These are phyloP conservation scores for Lepus americanus DNA, from an alignment of 2,113 vertebrate genomes.

Conservation along the genomic window DNA sequence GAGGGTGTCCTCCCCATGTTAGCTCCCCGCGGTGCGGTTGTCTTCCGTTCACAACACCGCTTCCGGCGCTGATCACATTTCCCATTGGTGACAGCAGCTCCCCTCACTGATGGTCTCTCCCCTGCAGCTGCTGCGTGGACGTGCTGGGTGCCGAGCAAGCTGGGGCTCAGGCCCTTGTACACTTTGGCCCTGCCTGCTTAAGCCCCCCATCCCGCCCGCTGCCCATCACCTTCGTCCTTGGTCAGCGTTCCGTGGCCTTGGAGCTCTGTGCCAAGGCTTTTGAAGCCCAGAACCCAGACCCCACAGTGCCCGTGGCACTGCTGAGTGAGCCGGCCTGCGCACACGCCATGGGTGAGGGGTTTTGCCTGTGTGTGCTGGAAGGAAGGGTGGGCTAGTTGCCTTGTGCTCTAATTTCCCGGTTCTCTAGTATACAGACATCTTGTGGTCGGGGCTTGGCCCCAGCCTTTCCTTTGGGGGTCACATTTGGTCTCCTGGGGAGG, in stretches of 20 bases:
- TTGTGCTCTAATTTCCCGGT: background rate
- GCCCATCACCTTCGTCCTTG: conserved; percentile 93
- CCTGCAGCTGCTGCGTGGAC: conserved; percentile 96
- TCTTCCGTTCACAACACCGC: background rate
- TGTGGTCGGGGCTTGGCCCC: background rate
- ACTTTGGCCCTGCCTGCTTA: conserved; percentile 94
- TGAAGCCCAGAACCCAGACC: conserved; percentile 88
- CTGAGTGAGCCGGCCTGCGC: conserved; percentile 92
- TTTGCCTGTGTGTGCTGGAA: background rate
- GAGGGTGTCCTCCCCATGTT: background rate
- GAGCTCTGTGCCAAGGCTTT: conserved; percentile 89
- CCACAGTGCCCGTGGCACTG: conserved; percentile 87
- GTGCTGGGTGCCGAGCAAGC: conserved; percentile 95
- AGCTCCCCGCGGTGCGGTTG: background rate
- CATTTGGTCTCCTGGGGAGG: background rate
- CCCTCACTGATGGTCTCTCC: conserved; percentile 5
- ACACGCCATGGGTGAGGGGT: conserved; percentile 87
- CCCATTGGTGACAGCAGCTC: background rate
- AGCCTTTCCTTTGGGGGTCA: background rate
- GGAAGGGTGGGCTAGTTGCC: background rate
- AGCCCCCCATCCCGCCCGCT: conserved; percentile 92
- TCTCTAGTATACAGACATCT: background rate
- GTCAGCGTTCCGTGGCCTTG: conserved; percentile 88
- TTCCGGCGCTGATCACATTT: background rate
- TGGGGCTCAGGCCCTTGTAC: conserved; percentile 92